Evolutionary conservation across 2,888 invertebrate genomes (phyloP).

Genomic region (Melieria omissa): DNA sequence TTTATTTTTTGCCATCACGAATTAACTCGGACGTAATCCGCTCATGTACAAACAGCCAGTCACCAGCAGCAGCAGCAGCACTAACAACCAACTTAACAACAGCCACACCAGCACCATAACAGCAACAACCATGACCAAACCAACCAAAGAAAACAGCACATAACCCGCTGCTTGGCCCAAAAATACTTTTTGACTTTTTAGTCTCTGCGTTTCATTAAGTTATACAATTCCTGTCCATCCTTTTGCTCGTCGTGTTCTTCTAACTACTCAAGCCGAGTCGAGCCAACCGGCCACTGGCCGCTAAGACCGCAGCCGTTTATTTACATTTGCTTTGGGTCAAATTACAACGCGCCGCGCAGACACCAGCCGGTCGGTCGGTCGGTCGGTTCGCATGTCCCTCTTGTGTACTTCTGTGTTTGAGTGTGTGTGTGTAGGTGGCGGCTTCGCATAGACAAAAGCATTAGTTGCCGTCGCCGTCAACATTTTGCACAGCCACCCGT

Average conservation of each 20-base stretch:
- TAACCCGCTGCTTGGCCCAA: not conserved
- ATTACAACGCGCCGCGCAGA: conserved; percentile 56
- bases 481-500: conserved; percentile 6
- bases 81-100: not conserved
- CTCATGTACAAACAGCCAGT: conserved; percentile 50
- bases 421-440: not conserved
- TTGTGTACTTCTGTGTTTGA: too few relatives aligned
- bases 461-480: not conserved
- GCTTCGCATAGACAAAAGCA: not conserved
- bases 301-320: conserved; percentile 54
- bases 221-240: conserved; percentile 24
- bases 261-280: too few relatives aligned
- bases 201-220: conserved; percentile 62
- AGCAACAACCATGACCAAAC: not conserved
- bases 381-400: too few relatives aligned
- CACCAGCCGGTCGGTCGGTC: not conserved
- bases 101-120: conserved; percentile 20
- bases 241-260: too few relatives aligned
- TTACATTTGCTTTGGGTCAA: conserved; percentile 66
- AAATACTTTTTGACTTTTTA: conserved; percentile 42
- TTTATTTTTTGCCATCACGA: conserved; percentile 44
- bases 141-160: conserved; percentile 1
- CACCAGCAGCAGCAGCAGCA: conserved; percentile 45
- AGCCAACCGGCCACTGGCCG: not conserved
- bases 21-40: conserved; percentile 64